Base-by-base conservation (phyloP, 2,113 vertebrate genomes). In the Tragelaphus imberbis region DNA sequence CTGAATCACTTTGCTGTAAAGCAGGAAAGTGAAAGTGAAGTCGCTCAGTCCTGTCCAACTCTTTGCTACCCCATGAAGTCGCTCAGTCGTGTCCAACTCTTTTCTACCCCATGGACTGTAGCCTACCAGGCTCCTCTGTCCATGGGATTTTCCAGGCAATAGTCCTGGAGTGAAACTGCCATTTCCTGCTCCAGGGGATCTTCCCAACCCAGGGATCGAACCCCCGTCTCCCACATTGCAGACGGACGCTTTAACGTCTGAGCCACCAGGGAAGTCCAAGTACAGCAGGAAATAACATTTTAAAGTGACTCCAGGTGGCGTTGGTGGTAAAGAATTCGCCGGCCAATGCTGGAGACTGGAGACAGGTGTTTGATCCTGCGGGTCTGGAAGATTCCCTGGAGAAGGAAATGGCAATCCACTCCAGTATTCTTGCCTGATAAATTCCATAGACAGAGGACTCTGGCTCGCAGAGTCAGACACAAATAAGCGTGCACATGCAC, bases 401-500 rank as follows among this genome's bases (percentile, higher is more conserved):
- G 36, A 25, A 3, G 11, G 23, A 27, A 27, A 77, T 77, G 23
- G 36, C 71, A 44, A 16, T 14, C 3, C 71, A 44, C 21, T 77
- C 12, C 11, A 44, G 40, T 77, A 44, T 77, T 77, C 40, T 77
- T 44, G 36, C 23, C 36, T 36, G 65, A 27, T 44, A 77, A 44
- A 77, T 77, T 23, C 71, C 71, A 77, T 7, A 14, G 36, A 75
- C 11, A 75, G 36, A 77, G 40, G 71, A 44, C 27, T 44, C 71
- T 44, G 71, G 36, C 11, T 77, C 3, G 11, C 71, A 77, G 71
- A 75, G 71, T 77, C 36, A 77, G n/a, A 13, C 19, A 71, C 10
- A 71, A 12, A 71, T 36, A 40, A 71, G 68, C 0, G 0, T 2
- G 1, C 1, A 3, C 2, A 0, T 44, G 12, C 71, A 77, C 68